These are phyloP conservation scores for Papilio helenus DNA, from an alignment of 1,140 invertebrate species.

Conservation along the genomic window DNA sequence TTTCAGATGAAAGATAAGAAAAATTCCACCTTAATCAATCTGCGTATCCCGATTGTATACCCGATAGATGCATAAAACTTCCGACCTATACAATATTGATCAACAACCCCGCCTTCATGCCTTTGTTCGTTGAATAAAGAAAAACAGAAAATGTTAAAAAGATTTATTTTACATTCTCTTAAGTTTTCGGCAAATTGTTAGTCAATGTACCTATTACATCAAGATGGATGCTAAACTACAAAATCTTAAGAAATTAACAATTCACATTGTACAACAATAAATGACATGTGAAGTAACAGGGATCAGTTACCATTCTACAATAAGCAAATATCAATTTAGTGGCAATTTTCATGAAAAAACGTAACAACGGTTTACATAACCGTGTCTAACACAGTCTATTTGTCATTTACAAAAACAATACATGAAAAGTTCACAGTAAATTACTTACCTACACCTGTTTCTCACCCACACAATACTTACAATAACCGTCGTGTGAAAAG, in stretches of 20 bases:
- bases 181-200: background rate
- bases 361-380: background rate
- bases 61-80: slow-evolving; percentile 33
- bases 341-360: background rate
- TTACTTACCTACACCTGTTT: slow-evolving; percentile 27
- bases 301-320: too few relatives aligned
- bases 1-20: slow-evolving; percentile 24
- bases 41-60: background rate
- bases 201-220: too few relatives aligned
- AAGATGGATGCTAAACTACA: too few relatives aligned
- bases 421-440: slow-evolving; percentile 4
- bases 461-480: slow-evolving; percentile 22
- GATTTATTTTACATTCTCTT: slow-evolving; percentile 14
- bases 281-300: too few relatives aligned
- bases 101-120: slow-evolving; percentile 1
- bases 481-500: slow-evolving; percentile 29
- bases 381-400: background rate
- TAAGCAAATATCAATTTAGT: background rate
- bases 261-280: too few relatives aligned
- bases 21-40: slow-evolving; percentile 31
- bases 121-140: slow-evolving; percentile 28
- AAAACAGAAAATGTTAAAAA: slow-evolving; percentile 11
- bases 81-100: slow-evolving; percentile 29
- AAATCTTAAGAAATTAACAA: too few relatives aligned
- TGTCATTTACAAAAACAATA: background rate